Conservation (phyloP, 1,140 invertebrate species). For the Sycobia sp. region DNA sequence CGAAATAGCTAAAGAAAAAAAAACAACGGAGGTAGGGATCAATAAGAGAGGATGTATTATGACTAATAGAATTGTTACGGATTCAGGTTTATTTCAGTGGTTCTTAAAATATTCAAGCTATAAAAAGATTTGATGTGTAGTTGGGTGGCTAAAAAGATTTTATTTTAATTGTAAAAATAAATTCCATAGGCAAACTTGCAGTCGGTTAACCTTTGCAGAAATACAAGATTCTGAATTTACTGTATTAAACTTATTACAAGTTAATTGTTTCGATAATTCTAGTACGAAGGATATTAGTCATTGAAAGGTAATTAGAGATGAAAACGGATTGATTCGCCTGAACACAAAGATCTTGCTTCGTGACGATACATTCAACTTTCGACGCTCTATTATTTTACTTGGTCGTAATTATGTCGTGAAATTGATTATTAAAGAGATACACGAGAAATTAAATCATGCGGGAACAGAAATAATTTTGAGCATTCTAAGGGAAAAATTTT, state of each 20-base stretch:
- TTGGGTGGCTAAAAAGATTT: not conserved
- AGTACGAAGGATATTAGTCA: not conserved
- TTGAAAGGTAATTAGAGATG: not conserved
- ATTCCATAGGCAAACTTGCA: not conserved
- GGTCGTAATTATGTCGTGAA: not conserved
- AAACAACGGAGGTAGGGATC: conserved; percentile 18
- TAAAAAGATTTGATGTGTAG: not conserved
- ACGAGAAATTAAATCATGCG: conserved; percentile 6
- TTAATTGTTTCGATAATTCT: not conserved
- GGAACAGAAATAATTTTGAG: conserved; percentile 13
- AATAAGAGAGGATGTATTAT: not conserved
- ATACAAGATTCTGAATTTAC: not conserved
- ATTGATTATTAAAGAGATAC: not conserved
- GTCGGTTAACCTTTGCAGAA: not conserved
- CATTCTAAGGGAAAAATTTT: conserved; percentile 27
- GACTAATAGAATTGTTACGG: not conserved
- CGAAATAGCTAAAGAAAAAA: conserved; percentile 20
- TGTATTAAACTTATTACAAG: not conserved
- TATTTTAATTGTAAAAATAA: not conserved
- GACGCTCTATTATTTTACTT: not conserved
- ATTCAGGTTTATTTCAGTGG: not conserved
- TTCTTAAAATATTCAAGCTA: not conserved
- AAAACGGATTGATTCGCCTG: conserved; percentile 36
- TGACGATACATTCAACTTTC: conserved; percentile 17
- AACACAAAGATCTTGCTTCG: conserved; percentile 41